Base-by-base conservation (phyloP, 2,113 vertebrate species). In the Stomatorhinus ivindoensis region DNA sequence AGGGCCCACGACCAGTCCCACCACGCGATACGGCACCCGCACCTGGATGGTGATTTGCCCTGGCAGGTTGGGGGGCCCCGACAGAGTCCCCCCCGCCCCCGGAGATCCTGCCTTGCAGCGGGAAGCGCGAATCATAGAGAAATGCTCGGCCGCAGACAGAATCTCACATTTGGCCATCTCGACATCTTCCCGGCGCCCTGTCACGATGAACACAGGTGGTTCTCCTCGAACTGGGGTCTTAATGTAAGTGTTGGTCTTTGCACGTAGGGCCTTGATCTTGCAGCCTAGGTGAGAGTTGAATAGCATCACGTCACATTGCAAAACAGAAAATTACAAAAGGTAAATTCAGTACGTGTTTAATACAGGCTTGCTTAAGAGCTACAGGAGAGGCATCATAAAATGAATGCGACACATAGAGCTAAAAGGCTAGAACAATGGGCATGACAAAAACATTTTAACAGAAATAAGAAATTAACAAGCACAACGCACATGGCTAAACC, bases 21-120 rank as follows among this genome's bases (percentile, higher is more conserved):
- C 98, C 31, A 99, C 97, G 0, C 98, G 95, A 94, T 99, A 99
- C 7, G 98, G 98, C 46, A 99, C 98, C 4, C 98, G 95, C 92
- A 99, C 98, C 94, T 99, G 97, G 91, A 99, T 99, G 90, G 98
- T 99, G 91, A 98, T 99, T 94, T 99, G 98, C 0, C 98, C 98
- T 0, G 97, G 98, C 48, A 99, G 94, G 94, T 98, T 97, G 5
- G 98, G 98, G 0, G 98, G 98, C 0, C 97, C 98, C 0, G 96
- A 96, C 0, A 97, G 91, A 0, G 96, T 91, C 1, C 97, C 96
- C 0, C 95, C 92, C 1, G 90, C 91, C 0, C 93, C 94, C 0
- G 93, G 90, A 35, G 88, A 80, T 0, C 91, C 91, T 0, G 93
- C 95, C 93, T 97, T 97, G 96, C 98, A 97, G 91, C 98, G 97